These are phyloP conservation scores for Octodonta nipae DNA, from an alignment of 2,888 invertebrate species.

Conservation along the genomic window DNA sequence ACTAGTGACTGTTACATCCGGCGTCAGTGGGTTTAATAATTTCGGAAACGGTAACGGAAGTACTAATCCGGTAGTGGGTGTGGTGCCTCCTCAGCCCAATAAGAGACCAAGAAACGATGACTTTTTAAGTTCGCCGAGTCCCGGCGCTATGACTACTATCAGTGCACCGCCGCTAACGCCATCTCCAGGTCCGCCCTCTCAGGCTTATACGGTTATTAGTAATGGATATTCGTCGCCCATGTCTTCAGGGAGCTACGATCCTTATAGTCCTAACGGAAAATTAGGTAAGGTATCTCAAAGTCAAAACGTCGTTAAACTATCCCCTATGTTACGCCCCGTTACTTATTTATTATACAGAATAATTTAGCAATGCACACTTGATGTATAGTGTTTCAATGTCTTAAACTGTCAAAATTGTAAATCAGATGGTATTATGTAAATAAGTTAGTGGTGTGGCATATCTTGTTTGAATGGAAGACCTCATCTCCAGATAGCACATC, in stretches of 20 bases:
- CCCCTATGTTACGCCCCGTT: too few relatives aligned
- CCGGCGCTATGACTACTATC: conserved; percentile 42
- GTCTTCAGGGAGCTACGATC: conserved; percentile 79
- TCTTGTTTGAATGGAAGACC: too few relatives aligned
- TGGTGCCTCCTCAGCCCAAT: conserved; percentile 23
- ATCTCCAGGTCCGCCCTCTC: conserved; percentile 45
- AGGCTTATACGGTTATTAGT: conserved; percentile 42
- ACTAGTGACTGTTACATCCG: too few relatives aligned
- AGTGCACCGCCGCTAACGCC: conserved; percentile 49
- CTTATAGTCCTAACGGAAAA: conserved; percentile 80
- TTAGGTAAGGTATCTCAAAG: too few relatives aligned
- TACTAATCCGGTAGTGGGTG: conserved; percentile 19
- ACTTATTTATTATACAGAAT: too few relatives aligned
- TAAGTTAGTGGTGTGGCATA: too few relatives aligned
- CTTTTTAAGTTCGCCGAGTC: conserved; percentile 51
- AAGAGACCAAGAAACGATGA: conserved; percentile 42
- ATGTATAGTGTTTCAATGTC: too few relatives aligned
- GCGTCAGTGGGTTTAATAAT: conserved; percentile 21
- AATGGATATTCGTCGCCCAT: conserved; percentile 78
- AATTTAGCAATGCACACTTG: too few relatives aligned
- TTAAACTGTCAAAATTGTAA: too few relatives aligned
- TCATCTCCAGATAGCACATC: too few relatives aligned
- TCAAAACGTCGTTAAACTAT: too few relatives aligned
- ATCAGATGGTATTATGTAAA: too few relatives aligned
- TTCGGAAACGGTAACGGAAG: conserved; percentile 27